phyloP scores from a whole-genome alignment of 2,113 vertebrate species.

The Emydura subglobosa region DNA sequence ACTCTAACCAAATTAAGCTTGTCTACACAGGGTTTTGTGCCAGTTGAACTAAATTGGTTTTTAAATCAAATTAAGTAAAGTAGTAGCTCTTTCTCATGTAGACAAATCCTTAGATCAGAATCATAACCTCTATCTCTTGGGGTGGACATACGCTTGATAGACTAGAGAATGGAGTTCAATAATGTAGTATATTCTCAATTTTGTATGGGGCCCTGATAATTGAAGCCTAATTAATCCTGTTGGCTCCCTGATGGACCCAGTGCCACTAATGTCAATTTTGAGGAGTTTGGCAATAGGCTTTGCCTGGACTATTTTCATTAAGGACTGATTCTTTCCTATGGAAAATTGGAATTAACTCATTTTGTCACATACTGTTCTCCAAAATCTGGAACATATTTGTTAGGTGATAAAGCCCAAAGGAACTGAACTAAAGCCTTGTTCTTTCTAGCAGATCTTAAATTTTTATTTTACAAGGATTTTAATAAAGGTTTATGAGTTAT shows the following conservation, averaged over 20 bases:
- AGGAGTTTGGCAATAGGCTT: neutral
- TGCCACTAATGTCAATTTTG: neutral
- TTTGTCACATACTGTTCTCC: neutral
- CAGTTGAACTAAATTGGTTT: conserved; percentile 30
- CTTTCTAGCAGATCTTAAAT: neutral
- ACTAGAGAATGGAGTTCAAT: neutral
- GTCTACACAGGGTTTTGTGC: conserved; percentile 18
- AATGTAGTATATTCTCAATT: conserved; percentile 1
- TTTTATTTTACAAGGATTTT: conserved; percentile 27
- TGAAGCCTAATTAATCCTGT: neutral
- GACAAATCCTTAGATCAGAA: neutral
- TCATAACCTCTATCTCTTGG: conserved; percentile 24
- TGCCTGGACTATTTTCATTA: neutral
- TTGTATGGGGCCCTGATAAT: neutral
- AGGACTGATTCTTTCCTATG: neutral
- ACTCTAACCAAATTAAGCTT: neutral
- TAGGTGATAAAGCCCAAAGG: neutral
- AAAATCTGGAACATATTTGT: neutral
- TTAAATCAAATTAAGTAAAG: conserved; percentile 39
- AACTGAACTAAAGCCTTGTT: neutral
- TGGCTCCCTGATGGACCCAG: neutral
- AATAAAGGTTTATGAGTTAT: neutral
- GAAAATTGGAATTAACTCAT: neutral
- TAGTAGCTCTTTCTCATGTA: neutral
- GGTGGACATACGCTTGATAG: conserved; percentile 23